phyloP scores from a whole-genome alignment of 2,113 vertebrate genomes.

The Vombatus ursinus region DNA sequence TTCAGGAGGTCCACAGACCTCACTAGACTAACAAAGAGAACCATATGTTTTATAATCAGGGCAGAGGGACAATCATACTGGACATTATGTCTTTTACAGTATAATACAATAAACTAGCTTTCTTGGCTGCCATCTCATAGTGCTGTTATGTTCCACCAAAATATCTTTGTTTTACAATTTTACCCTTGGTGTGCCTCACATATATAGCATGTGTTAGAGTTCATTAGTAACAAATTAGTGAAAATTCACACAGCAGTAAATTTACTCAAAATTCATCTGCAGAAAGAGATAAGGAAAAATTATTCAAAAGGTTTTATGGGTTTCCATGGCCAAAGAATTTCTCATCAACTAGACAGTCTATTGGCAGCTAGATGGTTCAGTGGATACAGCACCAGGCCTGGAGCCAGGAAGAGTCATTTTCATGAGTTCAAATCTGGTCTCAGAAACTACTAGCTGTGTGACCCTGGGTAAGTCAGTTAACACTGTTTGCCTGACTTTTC shows the following conservation, averaged over 20 bases:
- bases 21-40: neutral
- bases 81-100: neutral
- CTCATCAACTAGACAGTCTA: neutral
- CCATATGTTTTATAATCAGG: neutral
- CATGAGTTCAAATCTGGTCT: too few species aligned
- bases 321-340: neutral
- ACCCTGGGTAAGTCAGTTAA: too few species aligned
- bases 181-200: neutral
- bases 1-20: neutral
- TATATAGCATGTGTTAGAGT: neutral
- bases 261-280: neutral
- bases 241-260: neutral
- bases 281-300: neutral
- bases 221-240: neutral
- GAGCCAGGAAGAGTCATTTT: too few species aligned
- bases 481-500: too few species aligned
- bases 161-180: neutral
- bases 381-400: too few species aligned
- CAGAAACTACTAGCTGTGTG: too few species aligned
- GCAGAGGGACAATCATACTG: neutral
- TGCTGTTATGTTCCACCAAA: neutral
- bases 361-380: neutral
- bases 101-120: neutral
- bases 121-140: neutral
- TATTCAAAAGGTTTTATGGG: neutral